Base-by-base conservation (phyloP, 2,113 vertebrate species). In the Trogon surrucura region DNA sequence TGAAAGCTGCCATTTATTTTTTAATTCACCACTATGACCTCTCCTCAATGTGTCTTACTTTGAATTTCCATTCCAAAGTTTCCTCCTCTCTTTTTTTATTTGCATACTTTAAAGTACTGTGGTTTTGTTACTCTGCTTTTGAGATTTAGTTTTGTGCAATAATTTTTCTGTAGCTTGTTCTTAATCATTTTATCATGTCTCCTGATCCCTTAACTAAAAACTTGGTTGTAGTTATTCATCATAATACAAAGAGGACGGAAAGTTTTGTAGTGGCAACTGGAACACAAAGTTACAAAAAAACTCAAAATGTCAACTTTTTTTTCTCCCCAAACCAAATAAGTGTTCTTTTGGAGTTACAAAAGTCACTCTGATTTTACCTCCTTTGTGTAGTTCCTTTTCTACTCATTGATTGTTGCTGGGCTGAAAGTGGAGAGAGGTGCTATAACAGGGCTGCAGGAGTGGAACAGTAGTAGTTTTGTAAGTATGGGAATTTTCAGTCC, bases 321-420 rank as follows among this genome's bases (percentile, higher is more conserved):
- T 70, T 67, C 80, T 73, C 62, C 4, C 7, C 38, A 50, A 64
- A 30, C 15, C 11, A 77, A 93, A 41, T 44, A 9, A 48, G 34
- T 41, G 41, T 62, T 75, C 56, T 80, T 73, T 19, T 57, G 20
- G 4, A 95, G 7, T 66, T 56, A 92, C 66, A 96, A 94, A 97
- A 96, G 6, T 95, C 62, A 80, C 20, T 79, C 36, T 86, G 53
- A 60, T 82, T 96, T 97, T 92, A 5, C 61, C 85, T 71, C 17
- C 17, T 95, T 91, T 93, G 27, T 61, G 41, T 45, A n/a, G n/a
- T 34, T 87, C 48, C 50, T 85, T 89, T 96, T 84, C 77, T 50
- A 12, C 11, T 51, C 70, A 58, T 65, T 88, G 80, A 81, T 91
- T 92, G 53, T 90, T 71, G 9, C 36, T 72, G 38, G 38, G 13